Conservation (phyloP, 53 echinoderm and acorn worm species). For the Apostichopus leukothele region DNA sequence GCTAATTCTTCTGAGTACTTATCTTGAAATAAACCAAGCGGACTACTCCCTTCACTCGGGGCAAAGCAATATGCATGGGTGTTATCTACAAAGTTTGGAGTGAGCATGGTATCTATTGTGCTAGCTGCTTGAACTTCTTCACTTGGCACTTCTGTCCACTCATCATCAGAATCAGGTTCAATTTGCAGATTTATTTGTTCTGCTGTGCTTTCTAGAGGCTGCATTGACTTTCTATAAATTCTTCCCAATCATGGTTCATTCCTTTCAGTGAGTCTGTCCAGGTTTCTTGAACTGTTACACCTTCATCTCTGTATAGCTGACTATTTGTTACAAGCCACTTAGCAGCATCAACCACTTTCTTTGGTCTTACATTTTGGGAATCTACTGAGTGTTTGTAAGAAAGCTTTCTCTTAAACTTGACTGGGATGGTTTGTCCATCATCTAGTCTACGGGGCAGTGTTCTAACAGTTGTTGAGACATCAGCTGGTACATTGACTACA, state of each 20-base stretch:
- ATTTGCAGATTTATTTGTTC: neutral
- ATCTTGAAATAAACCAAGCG: slow-evolving; percentile 45
- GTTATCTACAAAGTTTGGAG: slow-evolving; percentile 30
- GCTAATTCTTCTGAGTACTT: slow-evolving; percentile 44
- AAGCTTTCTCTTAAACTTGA: slow-evolving; percentile 56
- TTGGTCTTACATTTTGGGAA: slow-evolving; percentile 52
- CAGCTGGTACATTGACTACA: slow-evolving; percentile 51
- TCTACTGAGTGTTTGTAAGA: slow-evolving; percentile 33
- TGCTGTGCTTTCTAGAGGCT: neutral
- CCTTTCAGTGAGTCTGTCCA: slow-evolving; percentile 1
- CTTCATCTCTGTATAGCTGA: slow-evolving; percentile 40
- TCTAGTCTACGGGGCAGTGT: slow-evolving; percentile 41
- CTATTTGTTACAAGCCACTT: slow-evolving; percentile 47
- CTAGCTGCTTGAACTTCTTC: slow-evolving; percentile 19
- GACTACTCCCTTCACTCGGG: slow-evolving; percentile 51
- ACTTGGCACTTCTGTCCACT: slow-evolving; percentile 51
- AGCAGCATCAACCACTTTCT: slow-evolving; percentile 52
- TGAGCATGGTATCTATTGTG: slow-evolving; percentile 48
- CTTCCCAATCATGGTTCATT: slow-evolving; percentile 15
- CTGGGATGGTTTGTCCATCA: slow-evolving; percentile 38
- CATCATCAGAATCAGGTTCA: slow-evolving; percentile 44
- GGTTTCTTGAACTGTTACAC: slow-evolving; percentile 13
- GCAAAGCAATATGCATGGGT: slow-evolving; percentile 39
- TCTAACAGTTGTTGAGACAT: slow-evolving; percentile 17
- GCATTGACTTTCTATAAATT: neutral